Evolutionary conservation across 2,888 invertebrate genomes (phyloP).

Genomic region (Caenorhabditis drosophilae): DNA sequence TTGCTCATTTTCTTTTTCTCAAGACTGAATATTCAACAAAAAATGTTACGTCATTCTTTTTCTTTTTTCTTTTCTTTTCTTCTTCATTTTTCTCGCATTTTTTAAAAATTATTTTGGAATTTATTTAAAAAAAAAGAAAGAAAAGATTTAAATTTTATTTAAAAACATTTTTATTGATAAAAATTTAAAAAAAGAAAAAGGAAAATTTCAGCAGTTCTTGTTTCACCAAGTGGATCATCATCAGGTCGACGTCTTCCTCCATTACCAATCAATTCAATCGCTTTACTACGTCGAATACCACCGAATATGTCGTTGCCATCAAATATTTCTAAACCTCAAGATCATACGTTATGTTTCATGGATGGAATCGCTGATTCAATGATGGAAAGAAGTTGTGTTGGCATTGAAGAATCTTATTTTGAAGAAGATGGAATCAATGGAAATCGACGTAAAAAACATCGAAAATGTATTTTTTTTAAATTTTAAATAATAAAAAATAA

Average conservation of each 20-base stretch:
- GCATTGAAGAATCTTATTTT: slow-evolving; percentile 62
- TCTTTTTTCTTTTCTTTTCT: too few relatives aligned
- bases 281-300: slow-evolving; percentile 32
- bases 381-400: slow-evolving; percentile 42
- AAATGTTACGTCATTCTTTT: too few relatives aligned
- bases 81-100: not conserved
- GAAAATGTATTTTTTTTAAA: slow-evolving; percentile 41
- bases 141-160: too few relatives aligned
- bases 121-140: too few relatives aligned
- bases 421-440: slow-evolving; percentile 67
- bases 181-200: too few relatives aligned
- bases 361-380: slow-evolving; percentile 49
- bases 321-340: slow-evolving; percentile 18
- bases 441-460: slow-evolving; percentile 33
- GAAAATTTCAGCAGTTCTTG: slow-evolving; percentile 25
- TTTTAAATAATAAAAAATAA: too few relatives aligned
- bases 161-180: too few relatives aligned
- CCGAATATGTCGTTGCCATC: slow-evolving; percentile 35
- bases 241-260: slow-evolving; percentile 51
- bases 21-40: too few relatives aligned
- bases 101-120: too few relatives aligned
- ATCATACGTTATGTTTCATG: slow-evolving; percentile 48
- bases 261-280: slow-evolving; percentile 39
- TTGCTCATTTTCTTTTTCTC: too few relatives aligned
- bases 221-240: slow-evolving; percentile 34